Percentiles rank a stretch among this genome's conserved stretches.
phyloP scores from a whole-genome alignment of 2,888 invertebrate genomes.

The Ophion ellenae region DNA sequence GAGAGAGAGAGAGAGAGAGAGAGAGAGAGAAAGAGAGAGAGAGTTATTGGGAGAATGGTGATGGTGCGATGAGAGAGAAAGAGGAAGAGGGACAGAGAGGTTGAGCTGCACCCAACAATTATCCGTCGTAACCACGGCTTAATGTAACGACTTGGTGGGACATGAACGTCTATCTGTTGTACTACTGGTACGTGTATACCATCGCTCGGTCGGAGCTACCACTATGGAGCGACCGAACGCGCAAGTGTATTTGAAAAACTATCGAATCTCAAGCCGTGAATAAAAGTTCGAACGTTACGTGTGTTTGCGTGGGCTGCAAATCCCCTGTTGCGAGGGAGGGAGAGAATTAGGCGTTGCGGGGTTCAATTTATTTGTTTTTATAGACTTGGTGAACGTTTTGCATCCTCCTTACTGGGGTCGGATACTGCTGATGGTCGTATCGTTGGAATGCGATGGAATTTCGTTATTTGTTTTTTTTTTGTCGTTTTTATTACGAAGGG shows the following conservation, averaged over 20 bases:
- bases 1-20: neutral
- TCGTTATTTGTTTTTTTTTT: too few relatives aligned
- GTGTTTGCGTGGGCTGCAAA: too few relatives aligned
- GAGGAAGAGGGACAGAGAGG: conserved; percentile 20
- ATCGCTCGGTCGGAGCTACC: neutral
- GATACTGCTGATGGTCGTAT: too few relatives aligned
- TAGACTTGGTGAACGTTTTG: too few relatives aligned
- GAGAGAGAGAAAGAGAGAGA: conserved; percentile 14
- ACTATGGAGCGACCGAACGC: too few relatives aligned
- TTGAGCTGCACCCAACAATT: conserved; percentile 76
- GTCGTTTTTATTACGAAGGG: neutral
- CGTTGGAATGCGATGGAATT: too few relatives aligned
- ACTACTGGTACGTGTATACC: conserved; percentile 13
- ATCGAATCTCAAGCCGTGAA: neutral
- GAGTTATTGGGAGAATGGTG: neutral
- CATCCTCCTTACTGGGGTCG: too few relatives aligned
- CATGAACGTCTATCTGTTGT: conserved; percentile 55
- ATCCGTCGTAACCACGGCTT: conserved; percentile 78
- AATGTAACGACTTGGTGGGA: conserved; percentile 72
- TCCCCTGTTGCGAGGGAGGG: too few relatives aligned
- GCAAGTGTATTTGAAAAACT: neutral
- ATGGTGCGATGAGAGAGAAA: conserved; percentile 11
- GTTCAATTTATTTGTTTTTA: too few relatives aligned
- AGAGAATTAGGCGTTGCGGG: too few relatives aligned
- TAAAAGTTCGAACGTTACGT: neutral